Base-by-base conservation (phyloP, 2,113 vertebrate species). In the Gracilinanus agilis region DNA sequence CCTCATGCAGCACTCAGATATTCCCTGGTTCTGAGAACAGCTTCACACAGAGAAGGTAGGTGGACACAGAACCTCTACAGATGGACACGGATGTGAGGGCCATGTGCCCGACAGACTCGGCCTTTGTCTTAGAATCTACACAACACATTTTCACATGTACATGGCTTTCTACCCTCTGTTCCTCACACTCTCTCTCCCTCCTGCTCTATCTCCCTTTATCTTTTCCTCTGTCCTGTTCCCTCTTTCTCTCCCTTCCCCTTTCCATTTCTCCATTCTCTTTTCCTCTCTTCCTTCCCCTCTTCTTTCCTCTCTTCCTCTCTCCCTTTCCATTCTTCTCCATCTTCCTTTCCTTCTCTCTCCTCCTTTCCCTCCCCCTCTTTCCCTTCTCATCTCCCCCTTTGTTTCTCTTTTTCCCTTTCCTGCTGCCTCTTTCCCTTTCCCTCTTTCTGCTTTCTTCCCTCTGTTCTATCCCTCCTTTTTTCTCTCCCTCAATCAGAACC, bases 21-120 rank as follows among this genome's bases (percentile, higher is more conserved):
- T 83, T 83, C 40, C 19, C 67, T n/a, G 91, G 54, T 95, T 94
- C 67, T 83, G 67, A 40, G 67, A 83, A 83, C 67, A 83, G 40
- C 56, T 58, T 83, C 24, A 67, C 34, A n/a, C 92, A 94, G 89
- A 89, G 92, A 95, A 61, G 96, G 23, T 94, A 95, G 54, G 29
- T 95, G 91, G 92, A 92, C 75, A 49, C 49, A 49, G 49, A 49
- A 5, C 49, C 49, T 49, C 49, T 49, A 49, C 49, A 49, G 49
- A 49, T 49, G 49, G 49, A 49, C 49, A 49, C 49, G 5, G 49
- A 49, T 49, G 49, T 49, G 49, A 49, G 49, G 5, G 49, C 49
- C 49, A 49, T 2, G n/a, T n/a, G n/a, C n/a, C n/a, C n/a, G n/a
- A n/a, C n/a, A 89, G 55, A 55, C 61, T n/a, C 92, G 90, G n/a